Evolutionary conservation across 1,140 invertebrate species (phyloP), one percentile per base, ranked within the genome.

Genomic region (Lepidurus apus): DNA sequence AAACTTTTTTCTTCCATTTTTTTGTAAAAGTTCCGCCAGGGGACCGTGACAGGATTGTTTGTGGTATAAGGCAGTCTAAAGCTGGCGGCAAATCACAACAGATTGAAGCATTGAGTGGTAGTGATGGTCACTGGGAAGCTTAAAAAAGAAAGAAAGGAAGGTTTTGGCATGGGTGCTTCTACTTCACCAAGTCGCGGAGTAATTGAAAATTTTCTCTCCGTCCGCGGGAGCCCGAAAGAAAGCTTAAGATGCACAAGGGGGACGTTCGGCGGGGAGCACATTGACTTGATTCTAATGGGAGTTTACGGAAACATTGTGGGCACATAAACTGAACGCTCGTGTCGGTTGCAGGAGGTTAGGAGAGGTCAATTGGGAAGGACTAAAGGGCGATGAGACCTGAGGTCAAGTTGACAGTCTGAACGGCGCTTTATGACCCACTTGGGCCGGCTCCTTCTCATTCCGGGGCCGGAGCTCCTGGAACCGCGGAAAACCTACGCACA

Each of bases 281-380:
- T 65, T 65, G 53, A 65, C 53, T 65, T 65, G 53, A 65, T 65
- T 65, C 53, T 65, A 65, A 65, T 65, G 53, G 53, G 53, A 65
- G 53, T 65, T 65, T 65, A 65, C 53, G 53, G 53, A 65, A 65
- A 65, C 53, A 65, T 65, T 65, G 53, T 65, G 53, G 53, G 9
- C 53, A 65, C 53, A 65, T 65, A 65, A 65, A 65, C 53, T 65
- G 53, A 65, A 65, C 53, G 53, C 53, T 65, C 53, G 13, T 65
- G 53, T 65, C 53, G 53, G 53, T 65, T 65, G 53, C 53, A 65
- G 53, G 21, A 65, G 53, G 53, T 65, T 65, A 65, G 53, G 53
- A 65, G 53, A 65, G 53, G 53, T 65, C 53, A 65, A 65, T 65
- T 65, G 53, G 34, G 53, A 65, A 65, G 53, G 53, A 65, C 53